A percentile compares a stretch with the other conserved stretches of the same genome.
These are phyloP conservation scores for Ennomos quercinarius DNA, from an alignment of 2,888 invertebrate species.

Conservation along the genomic window DNA sequence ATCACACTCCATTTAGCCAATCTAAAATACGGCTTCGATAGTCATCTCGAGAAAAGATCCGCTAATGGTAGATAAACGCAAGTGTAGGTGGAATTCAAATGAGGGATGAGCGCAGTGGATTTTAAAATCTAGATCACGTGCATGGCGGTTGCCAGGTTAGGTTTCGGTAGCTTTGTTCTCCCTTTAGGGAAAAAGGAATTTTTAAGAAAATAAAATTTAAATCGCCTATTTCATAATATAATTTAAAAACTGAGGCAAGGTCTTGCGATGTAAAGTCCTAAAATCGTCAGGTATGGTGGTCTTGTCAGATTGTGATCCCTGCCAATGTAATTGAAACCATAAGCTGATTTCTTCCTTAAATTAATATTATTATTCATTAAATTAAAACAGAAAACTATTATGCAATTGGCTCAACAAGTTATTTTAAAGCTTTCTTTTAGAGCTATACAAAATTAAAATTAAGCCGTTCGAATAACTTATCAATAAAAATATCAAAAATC, in stretches of 20 bases:
- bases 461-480: no score
- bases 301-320: constrained; percentile 4
- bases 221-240: no score
- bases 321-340: no score
- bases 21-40: constrained; percentile 20
- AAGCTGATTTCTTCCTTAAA: no score
- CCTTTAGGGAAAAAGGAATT: neutral
- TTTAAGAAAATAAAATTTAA: no score
- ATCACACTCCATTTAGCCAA: constrained; percentile 12
- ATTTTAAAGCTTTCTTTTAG: no score
- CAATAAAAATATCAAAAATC: no score
- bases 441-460: no score
- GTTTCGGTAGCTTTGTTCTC: neutral
- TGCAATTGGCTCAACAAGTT: no score
- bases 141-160: constrained; percentile 10
- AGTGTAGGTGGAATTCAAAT: constrained; percentile 30
- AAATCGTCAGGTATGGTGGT: constrained; percentile 24
- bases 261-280: constrained; percentile 14
- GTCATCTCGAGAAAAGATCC: constrained; percentile 25
- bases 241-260: no score
- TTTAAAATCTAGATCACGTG: constrained; percentile 33
- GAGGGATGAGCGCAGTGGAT: constrained; percentile 22
- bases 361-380: no score
- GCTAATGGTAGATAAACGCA: constrained; percentile 29
- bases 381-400: no score